Evolutionary conservation across 2,888 invertebrate species (phyloP), one percentile per base, ranked within the genome.

Genomic region (Thymelicus acteon): DNA sequence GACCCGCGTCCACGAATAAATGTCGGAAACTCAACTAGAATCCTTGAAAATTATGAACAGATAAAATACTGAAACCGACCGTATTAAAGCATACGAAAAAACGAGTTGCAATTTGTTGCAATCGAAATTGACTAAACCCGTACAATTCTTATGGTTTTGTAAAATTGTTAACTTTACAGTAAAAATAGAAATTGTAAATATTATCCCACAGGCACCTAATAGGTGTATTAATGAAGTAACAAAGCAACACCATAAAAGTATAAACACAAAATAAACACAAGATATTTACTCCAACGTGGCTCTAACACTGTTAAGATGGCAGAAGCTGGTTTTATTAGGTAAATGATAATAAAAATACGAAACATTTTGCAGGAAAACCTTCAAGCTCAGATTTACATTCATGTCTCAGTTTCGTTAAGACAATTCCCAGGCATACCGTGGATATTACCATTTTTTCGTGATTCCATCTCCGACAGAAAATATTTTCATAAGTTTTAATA

Each of bases 391-490:
- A 64, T 19, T 64, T 64, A 64, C 39, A 64, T 39, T 64, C 15
- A 52, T 39, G 37, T 52, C 37, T 52, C 52, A 54, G 54, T 49
- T 39, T 39, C 52, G 24, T 64, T 64, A 64, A 52, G 52, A 64
- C 63, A 64, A 64, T 64, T 52, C 31, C 44, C 8, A 40, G 39
- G 63, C 39, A 64, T 39, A 64, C 39, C 52, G 24, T 48, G 19
- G 15, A 48, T 60, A 60, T 67, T 60, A 48, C 60, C 58, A 60
- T 67, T 52, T 67, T 67, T 60, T 67, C 49, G 48, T 19, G 12
- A 58, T 67, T 60, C n/a, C 49, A 67, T 49, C 39, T 60, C 10
- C 49, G 60, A 67, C 49, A 40, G 40, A 67, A 65, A 67, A 67
- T 67, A 37, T 49, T 67, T 40, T 44, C 40, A 62, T 15, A 19